A percentile compares a stretch with the other conserved stretches of the same genome.
phyloP scores from a whole-genome alignment of 1,140 invertebrate genomes.

The Heliconius melpomene region DNA sequence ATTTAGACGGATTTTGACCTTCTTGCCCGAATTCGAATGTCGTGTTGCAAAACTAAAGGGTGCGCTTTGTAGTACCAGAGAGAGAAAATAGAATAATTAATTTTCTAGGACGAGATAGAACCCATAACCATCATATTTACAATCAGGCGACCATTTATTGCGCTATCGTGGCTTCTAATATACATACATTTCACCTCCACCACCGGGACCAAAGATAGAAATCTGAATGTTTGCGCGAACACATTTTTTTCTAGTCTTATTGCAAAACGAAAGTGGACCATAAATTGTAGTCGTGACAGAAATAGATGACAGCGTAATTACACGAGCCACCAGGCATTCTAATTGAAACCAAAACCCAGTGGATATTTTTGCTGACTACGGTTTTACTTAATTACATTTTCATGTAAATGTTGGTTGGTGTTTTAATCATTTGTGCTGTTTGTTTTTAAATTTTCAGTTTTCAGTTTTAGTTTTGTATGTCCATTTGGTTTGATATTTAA shows the following conservation, averaged over 20 bases:
- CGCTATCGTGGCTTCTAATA: too few relatives aligned
- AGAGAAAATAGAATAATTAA: too few relatives aligned
- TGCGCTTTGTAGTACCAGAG: too few relatives aligned
- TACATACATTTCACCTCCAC: background rate
- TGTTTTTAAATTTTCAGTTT: background rate
- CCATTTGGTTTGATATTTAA: background rate
- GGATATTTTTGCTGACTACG: conserved; percentile 29
- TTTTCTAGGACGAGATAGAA: too few relatives aligned
- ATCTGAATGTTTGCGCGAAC: conserved; percentile 10
- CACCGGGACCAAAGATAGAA: background rate
- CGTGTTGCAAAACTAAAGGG: too few relatives aligned
- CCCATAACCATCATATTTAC: too few relatives aligned
- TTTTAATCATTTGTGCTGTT: conserved; percentile 12
- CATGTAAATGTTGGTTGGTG: conserved; percentile 20
- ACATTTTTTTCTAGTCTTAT: conserved; percentile 27
- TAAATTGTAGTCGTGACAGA: conserved; percentile 39
- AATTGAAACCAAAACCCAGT: conserved; percentile 40
- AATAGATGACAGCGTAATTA: conserved; percentile 38
- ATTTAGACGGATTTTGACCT: too few relatives aligned
- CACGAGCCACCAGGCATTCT: conserved; percentile 41
- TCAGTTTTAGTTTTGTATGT: background rate
- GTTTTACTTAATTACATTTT: conserved; percentile 26
- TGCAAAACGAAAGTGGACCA: conserved; percentile 27
- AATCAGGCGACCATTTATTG: too few relatives aligned
- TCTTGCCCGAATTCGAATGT: too few relatives aligned